phyloP scores from a whole-genome alignment of 2,113 vertebrate genomes.

The Enhydra lutris region DNA sequence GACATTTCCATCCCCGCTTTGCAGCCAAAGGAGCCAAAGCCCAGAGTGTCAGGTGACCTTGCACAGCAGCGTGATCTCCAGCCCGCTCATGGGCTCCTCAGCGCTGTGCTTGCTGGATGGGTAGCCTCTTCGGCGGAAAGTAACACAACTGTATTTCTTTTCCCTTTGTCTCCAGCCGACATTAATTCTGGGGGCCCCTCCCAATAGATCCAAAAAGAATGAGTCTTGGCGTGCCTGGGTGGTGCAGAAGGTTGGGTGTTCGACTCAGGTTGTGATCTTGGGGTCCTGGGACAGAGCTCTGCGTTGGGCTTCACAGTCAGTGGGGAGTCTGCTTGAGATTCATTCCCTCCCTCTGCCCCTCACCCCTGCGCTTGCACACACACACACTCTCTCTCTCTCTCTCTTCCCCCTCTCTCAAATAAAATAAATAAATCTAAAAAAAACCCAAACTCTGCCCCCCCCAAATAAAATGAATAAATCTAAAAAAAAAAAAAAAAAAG shows the following conservation, averaged over 20 bases:
- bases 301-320: not conserved
- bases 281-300: not conserved
- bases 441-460: too few relatives aligned
- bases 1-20: not conserved
- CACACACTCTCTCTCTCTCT: not conserved
- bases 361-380: too few relatives aligned
- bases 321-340: not conserved
- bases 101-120: not conserved
- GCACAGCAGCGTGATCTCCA: not conserved
- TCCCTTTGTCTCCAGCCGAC: not conserved
- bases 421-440: too few relatives aligned
- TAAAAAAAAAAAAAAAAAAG: too few relatives aligned
- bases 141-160: not conserved
- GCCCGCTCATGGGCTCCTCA: accelerated
- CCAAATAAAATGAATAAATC: too few relatives aligned
- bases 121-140: not conserved
- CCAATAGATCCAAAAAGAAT: not conserved
- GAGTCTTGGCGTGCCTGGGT: not conserved
- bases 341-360: not conserved
- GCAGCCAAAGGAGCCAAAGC: not conserved
- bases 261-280: not conserved
- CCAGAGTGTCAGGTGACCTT: too few relatives aligned
- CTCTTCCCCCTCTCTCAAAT: not conserved
- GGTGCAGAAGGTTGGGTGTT: not conserved
- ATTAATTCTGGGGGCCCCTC: not conserved